A percentile compares a stretch with the other conserved stretches of the same genome.
Conservation (phyloP, 2,113 vertebrate genomes). For the Scomber colias region DNA sequence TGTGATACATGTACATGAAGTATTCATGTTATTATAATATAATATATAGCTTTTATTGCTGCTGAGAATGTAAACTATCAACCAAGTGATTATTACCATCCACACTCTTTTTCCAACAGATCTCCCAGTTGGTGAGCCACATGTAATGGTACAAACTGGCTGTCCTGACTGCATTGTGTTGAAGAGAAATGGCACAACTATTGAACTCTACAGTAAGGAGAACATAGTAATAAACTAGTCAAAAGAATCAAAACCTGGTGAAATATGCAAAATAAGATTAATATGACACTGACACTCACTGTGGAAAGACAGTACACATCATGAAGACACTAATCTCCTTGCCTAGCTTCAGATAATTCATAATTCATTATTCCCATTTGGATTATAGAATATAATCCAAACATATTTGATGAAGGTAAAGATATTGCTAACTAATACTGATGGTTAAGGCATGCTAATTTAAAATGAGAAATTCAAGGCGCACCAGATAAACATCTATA, state of each 20-base stretch:
- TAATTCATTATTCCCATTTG: conserved; percentile 1
- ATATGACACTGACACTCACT: no score
- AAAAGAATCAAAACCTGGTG: no score
- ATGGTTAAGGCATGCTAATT: no score
- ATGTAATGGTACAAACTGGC: neutral
- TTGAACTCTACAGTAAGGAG: conserved; percentile 38
- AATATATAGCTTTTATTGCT: neutral
- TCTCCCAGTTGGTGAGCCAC: accelerated
- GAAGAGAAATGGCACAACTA: accelerated
- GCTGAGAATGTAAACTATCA: neutral
- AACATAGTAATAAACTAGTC: neutral
- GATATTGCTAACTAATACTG: no score
- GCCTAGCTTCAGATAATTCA: neutral
- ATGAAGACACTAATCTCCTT: neutral
- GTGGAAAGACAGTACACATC: neutral
- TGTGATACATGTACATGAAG: neutral
- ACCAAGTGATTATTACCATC: neutral
- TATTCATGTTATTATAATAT: neutral
- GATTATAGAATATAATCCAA: neutral
- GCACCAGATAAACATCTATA: no score
- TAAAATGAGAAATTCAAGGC: no score
- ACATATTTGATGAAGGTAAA: no score
- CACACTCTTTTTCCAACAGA: conserved; percentile 23
- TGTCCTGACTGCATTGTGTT: conserved; percentile 44
- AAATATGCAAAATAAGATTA: no score